Conservation (phyloP, 2,113 vertebrate species). For the Micronycteris hirsuta region DNA sequence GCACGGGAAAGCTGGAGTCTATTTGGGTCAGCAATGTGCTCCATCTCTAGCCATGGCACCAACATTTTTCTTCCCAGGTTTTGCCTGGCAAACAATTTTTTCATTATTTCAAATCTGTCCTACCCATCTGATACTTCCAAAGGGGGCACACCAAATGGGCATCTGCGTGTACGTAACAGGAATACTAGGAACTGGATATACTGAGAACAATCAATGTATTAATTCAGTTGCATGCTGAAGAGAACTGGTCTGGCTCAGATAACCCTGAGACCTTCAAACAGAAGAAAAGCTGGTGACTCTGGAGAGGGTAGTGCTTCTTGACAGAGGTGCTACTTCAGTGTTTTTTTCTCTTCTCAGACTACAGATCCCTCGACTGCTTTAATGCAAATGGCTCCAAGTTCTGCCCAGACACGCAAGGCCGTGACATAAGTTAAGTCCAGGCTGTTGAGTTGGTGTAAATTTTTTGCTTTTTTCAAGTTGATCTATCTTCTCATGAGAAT, state of each 20-base stretch:
- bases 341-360: neutral
- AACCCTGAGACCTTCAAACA: neutral
- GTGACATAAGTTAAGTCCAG: neutral
- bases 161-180: neutral
- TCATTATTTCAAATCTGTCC: neutral
- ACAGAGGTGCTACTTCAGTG: neutral
- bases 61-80: neutral
- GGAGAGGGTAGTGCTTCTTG: neutral
- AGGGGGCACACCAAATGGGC: neutral
- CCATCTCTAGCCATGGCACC: neutral
- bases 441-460: neutral
- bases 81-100: neutral
- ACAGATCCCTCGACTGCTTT: neutral
- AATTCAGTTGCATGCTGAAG: neutral
- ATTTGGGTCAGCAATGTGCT: neutral
- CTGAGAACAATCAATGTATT: neutral
- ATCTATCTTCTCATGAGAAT: neutral
- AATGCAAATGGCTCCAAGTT: neutral
- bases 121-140: neutral
- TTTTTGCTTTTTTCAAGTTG: neutral
- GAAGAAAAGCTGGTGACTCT: neutral
- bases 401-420: neutral
- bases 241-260: neutral
- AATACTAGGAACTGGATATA: neutral
- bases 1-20: neutral